phyloP scores from a whole-genome alignment of 2,113 vertebrate genomes.

The Sphaerodactylus townsendi region DNA sequence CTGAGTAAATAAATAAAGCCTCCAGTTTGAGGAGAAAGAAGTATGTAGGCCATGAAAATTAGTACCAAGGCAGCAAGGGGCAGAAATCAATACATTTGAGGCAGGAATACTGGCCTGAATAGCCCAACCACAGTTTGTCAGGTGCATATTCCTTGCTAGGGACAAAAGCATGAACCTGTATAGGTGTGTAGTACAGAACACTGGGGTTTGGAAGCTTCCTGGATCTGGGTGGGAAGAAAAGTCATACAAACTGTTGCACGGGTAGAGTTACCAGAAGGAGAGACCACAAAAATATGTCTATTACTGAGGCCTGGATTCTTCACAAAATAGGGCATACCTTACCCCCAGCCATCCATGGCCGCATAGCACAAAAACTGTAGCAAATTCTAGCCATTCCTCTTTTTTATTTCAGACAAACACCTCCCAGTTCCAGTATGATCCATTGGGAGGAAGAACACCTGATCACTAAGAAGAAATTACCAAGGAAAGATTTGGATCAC shows the following conservation, averaged over 20 bases:
- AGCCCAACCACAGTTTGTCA: background rate
- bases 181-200: no score
- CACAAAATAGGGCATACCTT: background rate
- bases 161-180: background rate
- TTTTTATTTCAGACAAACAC: background rate
- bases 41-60: background rate
- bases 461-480: background rate
- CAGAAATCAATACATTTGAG: background rate
- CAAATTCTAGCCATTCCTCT: background rate
- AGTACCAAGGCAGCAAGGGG: background rate
- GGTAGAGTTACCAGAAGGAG: background rate
- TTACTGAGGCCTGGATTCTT: background rate
- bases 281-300: background rate
- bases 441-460: background rate
- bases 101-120: background rate
- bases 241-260: background rate
- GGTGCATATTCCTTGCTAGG: background rate
- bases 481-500: background rate
- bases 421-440: background rate
- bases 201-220: background rate
- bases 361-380: background rate
- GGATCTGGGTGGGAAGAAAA: background rate
- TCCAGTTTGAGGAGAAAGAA: background rate
- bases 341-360: no score
- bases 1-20: background rate